Evolutionary conservation across 2,797 vertebrate species (phyloP).

Genomic region (Acipenser ruthenus): DNA sequence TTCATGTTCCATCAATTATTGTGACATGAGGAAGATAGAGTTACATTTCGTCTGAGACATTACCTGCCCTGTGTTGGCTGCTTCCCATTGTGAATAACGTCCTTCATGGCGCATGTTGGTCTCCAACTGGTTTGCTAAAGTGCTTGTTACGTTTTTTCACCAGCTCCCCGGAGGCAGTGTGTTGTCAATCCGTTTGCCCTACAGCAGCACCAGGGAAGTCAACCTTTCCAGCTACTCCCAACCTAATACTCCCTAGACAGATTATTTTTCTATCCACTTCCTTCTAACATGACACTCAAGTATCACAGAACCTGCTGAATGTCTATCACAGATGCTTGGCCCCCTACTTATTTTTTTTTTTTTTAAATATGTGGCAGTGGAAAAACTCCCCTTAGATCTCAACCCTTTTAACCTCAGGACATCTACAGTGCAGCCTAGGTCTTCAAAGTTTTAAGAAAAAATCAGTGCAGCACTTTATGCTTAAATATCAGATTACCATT

Average conservation of each 20-base stretch:
- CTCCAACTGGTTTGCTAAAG: constrained; percentile 17
- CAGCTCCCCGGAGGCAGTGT: constrained; percentile 21
- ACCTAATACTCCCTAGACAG: constrained; percentile 17
- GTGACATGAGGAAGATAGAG: constrained; percentile 20
- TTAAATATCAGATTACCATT: constrained; percentile 15
- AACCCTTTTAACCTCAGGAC: not conserved
- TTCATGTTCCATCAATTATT: constrained; percentile 15
- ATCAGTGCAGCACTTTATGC: not conserved
- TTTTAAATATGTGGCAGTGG: not conserved
- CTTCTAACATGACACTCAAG: constrained; percentile 23
- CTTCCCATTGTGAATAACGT: constrained; percentile 19
- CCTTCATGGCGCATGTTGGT: constrained; percentile 11
- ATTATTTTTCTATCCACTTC: constrained; percentile 24
- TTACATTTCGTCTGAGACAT: constrained; percentile 20
- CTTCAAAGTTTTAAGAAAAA: not conserved
- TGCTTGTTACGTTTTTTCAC: constrained; percentile 13
- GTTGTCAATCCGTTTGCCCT: constrained; percentile 17
- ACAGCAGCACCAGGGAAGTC: constrained; percentile 16
- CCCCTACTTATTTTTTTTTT: constrained; percentile 17
- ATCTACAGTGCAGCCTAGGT: not conserved
- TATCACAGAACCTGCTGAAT: constrained; percentile 17
- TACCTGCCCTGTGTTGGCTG: not conserved
- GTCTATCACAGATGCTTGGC: constrained; percentile 26
- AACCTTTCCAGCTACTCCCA: constrained; percentile 23
- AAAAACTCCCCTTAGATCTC: not conserved